Base-by-base conservation (phyloP, 2,113 vertebrate species). In the Boulengeromyrus knoepffleri region DNA sequence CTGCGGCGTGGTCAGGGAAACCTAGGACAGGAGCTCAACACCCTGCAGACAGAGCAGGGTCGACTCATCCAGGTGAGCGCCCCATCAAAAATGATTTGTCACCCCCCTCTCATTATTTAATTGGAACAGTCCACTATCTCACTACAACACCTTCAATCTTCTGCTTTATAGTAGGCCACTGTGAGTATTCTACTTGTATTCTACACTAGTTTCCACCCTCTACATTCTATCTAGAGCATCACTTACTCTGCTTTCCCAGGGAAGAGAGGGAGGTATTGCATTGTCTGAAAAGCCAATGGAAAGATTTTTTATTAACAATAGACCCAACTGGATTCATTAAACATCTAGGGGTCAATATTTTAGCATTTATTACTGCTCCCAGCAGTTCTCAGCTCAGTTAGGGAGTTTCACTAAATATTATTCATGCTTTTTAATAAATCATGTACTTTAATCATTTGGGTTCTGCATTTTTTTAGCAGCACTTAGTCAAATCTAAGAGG, bases 11-110 rank as follows among this genome's bases (percentile, higher is more conserved):
- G 96, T 1, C 98, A 98, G 90, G 91, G 93, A 0, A 56, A 93
- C 42, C 95, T 99, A 92, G 96, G 97, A 15, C 97, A 98, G 92
- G 95, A 96, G 49, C 95, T 99, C 74, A 95, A 95, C 0, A 86
- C 94, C 39, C 94, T 99, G 92, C 97, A 98, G 94, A 94, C 94
- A 0, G 97, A 98, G 91, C 98, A 98, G 94, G 96, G 96, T 24
- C 96, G 93, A 47, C 95, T 98, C 85, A 92, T 97, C 86, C 97
- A 98, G 97, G 98, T 97, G 91, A 94, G 94, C 1, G 5, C 8
- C 56, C 21, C 24, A 10, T 13, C 42, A 80, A 19, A 77, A 77
- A 39, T 6, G 31, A 74, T 39, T 39, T 13, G 5, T 74, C n/a
- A 74, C 31, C 21, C 45, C 83, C 19, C 6, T n/a, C 83, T 49